A percentile compares a stretch with the other conserved stretches of the same genome.
These are phyloP conservation scores for Aurelia aurita complex sp. Pacific DNA, from an alignment of 30 jellyfish, hydroid and myxozoan species.

Conservation along the genomic window DNA sequence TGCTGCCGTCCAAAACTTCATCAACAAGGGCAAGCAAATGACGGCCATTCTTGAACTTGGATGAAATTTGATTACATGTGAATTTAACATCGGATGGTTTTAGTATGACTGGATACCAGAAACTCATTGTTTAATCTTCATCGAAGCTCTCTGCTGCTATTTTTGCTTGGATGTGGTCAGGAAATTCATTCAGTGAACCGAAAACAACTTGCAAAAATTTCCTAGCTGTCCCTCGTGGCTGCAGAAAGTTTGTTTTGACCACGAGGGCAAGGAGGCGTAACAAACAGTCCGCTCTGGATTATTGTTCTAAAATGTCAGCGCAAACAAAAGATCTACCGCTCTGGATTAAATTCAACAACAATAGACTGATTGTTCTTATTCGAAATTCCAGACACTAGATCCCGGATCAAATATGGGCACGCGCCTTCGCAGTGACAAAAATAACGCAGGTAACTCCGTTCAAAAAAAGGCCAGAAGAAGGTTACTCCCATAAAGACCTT, in stretches of 20 bases:
- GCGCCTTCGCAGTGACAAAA: too few species aligned
- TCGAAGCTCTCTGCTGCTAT: background rate
- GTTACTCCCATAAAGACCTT: too few species aligned
- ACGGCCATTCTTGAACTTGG: conserved; percentile 57
- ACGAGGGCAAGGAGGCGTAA: conserved; percentile 17
- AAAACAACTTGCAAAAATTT: background rate
- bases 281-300: background rate
- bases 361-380: background rate
- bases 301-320: too few species aligned
- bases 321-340: background rate
- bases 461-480: too few species aligned
- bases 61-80: conserved; percentile 37
- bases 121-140: conserved; percentile 20
- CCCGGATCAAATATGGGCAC: too few species aligned
- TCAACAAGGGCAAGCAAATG: conserved; percentile 29
- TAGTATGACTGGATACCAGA: conserved; percentile 55
- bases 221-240: background rate
- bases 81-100: conserved; percentile 65
- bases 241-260: conserved; percentile 3
- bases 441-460: too few species aligned
- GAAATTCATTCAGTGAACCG: background rate
- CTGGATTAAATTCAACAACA: background rate
- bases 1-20: conserved; percentile 49
- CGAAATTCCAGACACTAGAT: background rate
- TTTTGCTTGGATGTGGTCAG: background rate